phyloP scores from a whole-genome alignment of 2,797 vertebrate genomes.

The Peromyscus melanophrys region DNA sequence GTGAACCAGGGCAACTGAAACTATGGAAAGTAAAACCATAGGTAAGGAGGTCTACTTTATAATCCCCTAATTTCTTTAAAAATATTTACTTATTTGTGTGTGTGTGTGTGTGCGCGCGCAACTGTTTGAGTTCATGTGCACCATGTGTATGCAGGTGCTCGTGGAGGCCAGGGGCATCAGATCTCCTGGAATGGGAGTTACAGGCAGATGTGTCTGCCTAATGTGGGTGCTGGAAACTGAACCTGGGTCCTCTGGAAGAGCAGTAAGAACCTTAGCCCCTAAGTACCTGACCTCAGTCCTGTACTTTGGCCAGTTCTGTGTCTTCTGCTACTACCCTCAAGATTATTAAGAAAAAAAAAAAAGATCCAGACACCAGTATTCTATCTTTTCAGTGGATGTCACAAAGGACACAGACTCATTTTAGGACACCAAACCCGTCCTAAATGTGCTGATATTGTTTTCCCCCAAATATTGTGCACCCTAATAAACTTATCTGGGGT shows the following conservation, averaged over 20 bases:
- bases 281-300: background rate
- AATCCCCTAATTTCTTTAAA: background rate
- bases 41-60: background rate
- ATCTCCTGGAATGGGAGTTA: no score
- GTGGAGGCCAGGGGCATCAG: background rate
- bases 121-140: background rate
- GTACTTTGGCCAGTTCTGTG: background rate
- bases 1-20: background rate
- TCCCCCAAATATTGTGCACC: no score
- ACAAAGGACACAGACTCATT: background rate
- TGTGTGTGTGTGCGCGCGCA: background rate
- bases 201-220: no score
- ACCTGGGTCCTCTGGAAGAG: background rate
- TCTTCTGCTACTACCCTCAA: background rate
- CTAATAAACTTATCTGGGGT: no score
- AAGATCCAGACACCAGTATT: background rate
- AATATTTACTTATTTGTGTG: background rate
- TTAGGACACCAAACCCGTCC: background rate
- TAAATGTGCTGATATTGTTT: no score
- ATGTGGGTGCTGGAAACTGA: background rate
- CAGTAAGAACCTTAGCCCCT: background rate
- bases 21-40: background rate
- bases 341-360: background rate
- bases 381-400: slow-evolving; percentile 9
- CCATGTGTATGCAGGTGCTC: no score